Evolutionary conservation across 2,113 vertebrate species (phyloP).

Genomic region (Cepphus grylle): DNA sequence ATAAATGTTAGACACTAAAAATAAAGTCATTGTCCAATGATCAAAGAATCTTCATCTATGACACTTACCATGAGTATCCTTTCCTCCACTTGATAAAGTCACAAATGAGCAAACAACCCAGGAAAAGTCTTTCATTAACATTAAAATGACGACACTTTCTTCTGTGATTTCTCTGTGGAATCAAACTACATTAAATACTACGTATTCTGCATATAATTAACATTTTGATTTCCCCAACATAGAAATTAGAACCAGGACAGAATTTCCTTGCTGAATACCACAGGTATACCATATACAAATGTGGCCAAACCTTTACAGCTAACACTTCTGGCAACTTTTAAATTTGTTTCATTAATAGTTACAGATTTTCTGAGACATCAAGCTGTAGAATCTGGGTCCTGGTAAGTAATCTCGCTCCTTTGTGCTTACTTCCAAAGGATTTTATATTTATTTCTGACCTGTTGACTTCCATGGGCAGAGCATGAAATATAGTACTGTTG

Average conservation of each 20-base stretch:
- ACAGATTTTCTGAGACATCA: neutral
- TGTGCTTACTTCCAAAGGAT: neutral
- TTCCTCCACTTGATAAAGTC: neutral
- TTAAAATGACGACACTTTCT: neutral
- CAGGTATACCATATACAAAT: neutral
- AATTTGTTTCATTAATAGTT: neutral
- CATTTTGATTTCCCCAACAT: neutral
- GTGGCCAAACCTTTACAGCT: neutral
- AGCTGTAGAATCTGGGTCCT: neutral
- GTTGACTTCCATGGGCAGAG: neutral
- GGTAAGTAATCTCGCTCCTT: neutral
- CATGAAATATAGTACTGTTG: neutral
- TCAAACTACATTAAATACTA: neutral
- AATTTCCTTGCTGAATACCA: neutral
- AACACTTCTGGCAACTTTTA: neutral
- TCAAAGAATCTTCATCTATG: neutral
- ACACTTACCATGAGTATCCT: neutral
- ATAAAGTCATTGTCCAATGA: neutral
- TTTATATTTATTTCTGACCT: neutral
- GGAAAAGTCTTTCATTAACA: neutral
- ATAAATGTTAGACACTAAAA: neutral
- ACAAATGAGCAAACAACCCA: neutral
- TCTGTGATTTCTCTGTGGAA: neutral
- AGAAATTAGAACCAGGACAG: neutral
- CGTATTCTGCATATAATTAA: neutral